Base-by-base conservation (phyloP, 2,888 invertebrate genomes). In the Andrena hattorfiana region DNA sequence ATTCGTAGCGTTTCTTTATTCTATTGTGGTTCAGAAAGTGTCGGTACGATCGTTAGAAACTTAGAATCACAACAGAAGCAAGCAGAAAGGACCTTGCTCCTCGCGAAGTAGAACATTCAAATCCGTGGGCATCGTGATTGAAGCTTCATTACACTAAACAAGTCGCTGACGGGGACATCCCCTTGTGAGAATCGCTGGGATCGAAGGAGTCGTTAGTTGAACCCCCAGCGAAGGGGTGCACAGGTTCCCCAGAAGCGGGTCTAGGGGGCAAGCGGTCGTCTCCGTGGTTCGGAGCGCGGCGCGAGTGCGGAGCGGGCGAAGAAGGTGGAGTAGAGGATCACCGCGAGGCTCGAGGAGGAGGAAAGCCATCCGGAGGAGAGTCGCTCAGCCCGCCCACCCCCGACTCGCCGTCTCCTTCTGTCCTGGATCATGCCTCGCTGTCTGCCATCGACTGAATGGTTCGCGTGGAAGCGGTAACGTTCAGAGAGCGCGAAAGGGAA, bases 381-480 rank as follows among this genome's bases (percentile, higher is more conserved):
- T 51, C 60, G 51, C 63, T 70, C 68, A 78, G 80, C 73, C 81
- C 85, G 78, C 85, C 85, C 85, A 85, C 82, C 86, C 87, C 68
- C 71, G 60, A 26, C 56, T 60, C 54, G 13, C 60, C 71, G 28
- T 73, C 73, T 74, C 71, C 71, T 30, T 81, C 76, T 16, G 30
- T 67, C 63, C 56, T 20, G n/a, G 8, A 63, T 49, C 67, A 51
- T 68, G 32, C 79, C 68, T 28, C 49, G 59, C 42, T 48, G 70
- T 74, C 60, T 30, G n/a, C 23, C 35, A 51, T 51, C 81, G 68
- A 66, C 66, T 71, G 64, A 67, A 60, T 66, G 79, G 73, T 35
- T 69, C 80, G 67, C 16, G 66, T 81, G 81, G 64, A 76, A 83
- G 75, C 81, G 81, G 69, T 72, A 79, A 79, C 59, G 81, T 63